Base-by-base conservation (phyloP, 2,888 invertebrate species). In the Watsonalla cultraria region DNA sequence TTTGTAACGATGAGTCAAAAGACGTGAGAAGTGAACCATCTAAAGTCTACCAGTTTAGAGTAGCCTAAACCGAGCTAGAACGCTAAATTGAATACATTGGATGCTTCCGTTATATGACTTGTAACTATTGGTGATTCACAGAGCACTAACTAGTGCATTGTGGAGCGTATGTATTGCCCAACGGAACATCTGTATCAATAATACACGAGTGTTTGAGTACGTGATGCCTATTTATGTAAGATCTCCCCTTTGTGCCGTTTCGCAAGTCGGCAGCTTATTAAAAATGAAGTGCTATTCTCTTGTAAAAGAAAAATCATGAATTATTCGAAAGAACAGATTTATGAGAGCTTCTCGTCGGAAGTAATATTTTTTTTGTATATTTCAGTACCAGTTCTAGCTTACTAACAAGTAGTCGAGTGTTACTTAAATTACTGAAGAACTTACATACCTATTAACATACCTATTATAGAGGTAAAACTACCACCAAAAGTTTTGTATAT, bases 161-260 rank as follows among this genome's bases (percentile, higher is more conserved):
- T 49, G 37, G 37, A 49, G 42, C 49, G 51, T 46, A 52, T 46
- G 39, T 51, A 51, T 53, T 57, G 34, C 51, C 33, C 33, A 49
- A 51, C 58, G 54, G 53, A 54, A 55, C 64, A 67, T 57, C 56
- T 65, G 62, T 51, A 62, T 58, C 68, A 65, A 67, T 67, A 65
- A 54, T 48, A 47, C 52, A 56, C 52, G 46, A 49, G 34, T 46
- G 50, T 45, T 53, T 24, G 42, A 15, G 49, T 39, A 15, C 14
- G 37, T 37, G 11, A 37, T 49, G 37, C 37, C 49, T 49, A 49
- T 49, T 49, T 49, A 49, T 49, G 37, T 49, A 15, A 8, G 37
- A 39, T 8, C 11, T 6, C 15, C 37, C 15, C 37, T 49, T 37
- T 49, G 49, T 49, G 47, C 24, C 34, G 49, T 37, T 49, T 49